Conservation (phyloP, 2,113 vertebrate genomes). For the Aegithalos caudatus region DNA sequence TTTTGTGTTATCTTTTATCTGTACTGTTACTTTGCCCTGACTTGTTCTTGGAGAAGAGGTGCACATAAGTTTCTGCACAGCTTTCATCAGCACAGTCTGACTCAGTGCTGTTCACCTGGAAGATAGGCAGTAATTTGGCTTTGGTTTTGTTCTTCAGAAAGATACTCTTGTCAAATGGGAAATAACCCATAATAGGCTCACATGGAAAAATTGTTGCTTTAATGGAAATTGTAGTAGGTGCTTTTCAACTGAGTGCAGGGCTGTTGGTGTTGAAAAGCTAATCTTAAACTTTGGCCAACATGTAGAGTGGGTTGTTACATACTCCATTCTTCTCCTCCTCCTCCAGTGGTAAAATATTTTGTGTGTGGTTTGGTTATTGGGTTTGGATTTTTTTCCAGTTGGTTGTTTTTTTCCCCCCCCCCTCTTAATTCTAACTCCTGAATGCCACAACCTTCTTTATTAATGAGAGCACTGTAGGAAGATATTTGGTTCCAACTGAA, state of each 20-base stretch:
- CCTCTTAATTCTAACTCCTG: neutral
- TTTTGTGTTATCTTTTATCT: neutral
- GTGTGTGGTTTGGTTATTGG: neutral
- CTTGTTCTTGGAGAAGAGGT: neutral
- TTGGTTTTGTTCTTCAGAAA: neutral
- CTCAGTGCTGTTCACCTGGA: neutral
- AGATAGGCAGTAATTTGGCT: neutral
- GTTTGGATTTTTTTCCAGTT: neutral
- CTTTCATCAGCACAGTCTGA: neutral
- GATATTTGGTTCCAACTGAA: neutral
- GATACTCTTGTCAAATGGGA: neutral
- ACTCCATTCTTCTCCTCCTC: neutral
- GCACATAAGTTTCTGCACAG: neutral
- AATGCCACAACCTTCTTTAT: neutral
- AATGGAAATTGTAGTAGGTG: neutral
- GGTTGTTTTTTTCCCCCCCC: accelerated
- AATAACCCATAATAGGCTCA: neutral
- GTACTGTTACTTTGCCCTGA: neutral
- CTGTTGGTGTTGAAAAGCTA: neutral
- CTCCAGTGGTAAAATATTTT: neutral
- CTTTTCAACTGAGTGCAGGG: neutral
- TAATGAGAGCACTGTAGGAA: neutral
- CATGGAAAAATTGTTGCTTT: neutral
- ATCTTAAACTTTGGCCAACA: neutral
- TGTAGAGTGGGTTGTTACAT: neutral